Conservation (phyloP, 2,113 vertebrate genomes). For the Galbula dea region DNA sequence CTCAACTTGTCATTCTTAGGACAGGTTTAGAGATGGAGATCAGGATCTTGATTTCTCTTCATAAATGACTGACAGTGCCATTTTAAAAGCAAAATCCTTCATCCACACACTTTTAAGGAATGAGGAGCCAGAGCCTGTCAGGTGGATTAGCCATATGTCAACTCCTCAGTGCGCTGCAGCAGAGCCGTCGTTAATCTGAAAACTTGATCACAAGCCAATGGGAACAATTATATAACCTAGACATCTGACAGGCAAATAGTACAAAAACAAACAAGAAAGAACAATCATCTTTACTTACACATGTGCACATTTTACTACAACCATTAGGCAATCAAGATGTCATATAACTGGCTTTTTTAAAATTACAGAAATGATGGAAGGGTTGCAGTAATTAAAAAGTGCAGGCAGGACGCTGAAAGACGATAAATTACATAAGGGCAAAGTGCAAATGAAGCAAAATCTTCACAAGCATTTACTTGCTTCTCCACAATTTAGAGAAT, state of each 20-base stretch:
- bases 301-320: slow-evolving; percentile 35
- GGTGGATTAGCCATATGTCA: slow-evolving; percentile 18
- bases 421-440: slow-evolving; percentile 15
- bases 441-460: slow-evolving; percentile 22
- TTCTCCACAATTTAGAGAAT: background rate
- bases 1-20: background rate
- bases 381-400: slow-evolving; percentile 57
- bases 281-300: slow-evolving; percentile 16
- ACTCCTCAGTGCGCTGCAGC: background rate
- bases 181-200: slow-evolving; percentile 62
- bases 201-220: slow-evolving; percentile 65
- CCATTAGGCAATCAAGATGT: slow-evolving; percentile 34
- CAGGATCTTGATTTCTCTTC: background rate
- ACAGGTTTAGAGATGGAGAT: background rate
- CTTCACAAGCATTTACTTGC: background rate
- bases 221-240: slow-evolving; percentile 71
- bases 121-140: slow-evolving; percentile 19
- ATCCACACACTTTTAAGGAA: background rate
- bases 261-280: slow-evolving; percentile 65
- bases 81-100: background rate
- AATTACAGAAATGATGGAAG: slow-evolving; percentile 37
- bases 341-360: slow-evolving; percentile 24
- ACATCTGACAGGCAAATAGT: slow-evolving; percentile 54
- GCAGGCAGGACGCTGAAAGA: slow-evolving; percentile 37
- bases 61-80: background rate